Base-by-base conservation (phyloP, 1,140 invertebrate genomes). In the Drosophila malerkotliana region DNA sequence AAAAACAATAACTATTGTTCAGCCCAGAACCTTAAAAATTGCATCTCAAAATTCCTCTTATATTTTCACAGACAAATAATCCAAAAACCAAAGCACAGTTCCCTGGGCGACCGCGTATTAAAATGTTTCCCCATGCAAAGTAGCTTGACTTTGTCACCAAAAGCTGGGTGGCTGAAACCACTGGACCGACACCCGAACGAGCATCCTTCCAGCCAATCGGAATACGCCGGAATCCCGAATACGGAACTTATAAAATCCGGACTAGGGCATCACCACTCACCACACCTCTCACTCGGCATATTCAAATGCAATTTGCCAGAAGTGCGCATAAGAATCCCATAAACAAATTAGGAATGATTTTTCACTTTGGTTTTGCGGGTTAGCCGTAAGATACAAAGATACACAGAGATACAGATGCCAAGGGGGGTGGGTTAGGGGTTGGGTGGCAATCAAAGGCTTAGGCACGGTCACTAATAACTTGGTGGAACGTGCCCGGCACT, bases 361-460 rank as follows among this genome's bases (percentile, higher is more conserved):
- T 45, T 45, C 12, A 14, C 14, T 41, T 6, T 48, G 51, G 37
- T 53, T 21, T 24, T 10, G n/a, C 12, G 4, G 41, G 41, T 10
- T 18, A 44, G n/a, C 41, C 41, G 14, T 12, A 44, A 44, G 14
- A 44, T 9, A 44, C 14, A 44, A 7, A 8, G 41, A 44, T 14
- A 44, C 41, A 5, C 4, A 10, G 39, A 10, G 39, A 41, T 14
- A n/a, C n/a, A 41, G 39, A 41, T 14, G 4, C 39, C 14, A 8
- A 1, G 30, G 15, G 45, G 18, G 7, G 9, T 21, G n/a, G 0
- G 3, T 14, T 14, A 5, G 14, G 1, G 26, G 41, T 48, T 18
- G 44, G 51, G 47, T 56, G 62, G 72, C 81, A 85, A 85, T 85
- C 81, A 85, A 87, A 87, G 78, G 83, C 82, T 85, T 85, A 85